Base-by-base conservation (phyloP, 1,140 invertebrate species). In the Lysiphlebus fabarum region DNA sequence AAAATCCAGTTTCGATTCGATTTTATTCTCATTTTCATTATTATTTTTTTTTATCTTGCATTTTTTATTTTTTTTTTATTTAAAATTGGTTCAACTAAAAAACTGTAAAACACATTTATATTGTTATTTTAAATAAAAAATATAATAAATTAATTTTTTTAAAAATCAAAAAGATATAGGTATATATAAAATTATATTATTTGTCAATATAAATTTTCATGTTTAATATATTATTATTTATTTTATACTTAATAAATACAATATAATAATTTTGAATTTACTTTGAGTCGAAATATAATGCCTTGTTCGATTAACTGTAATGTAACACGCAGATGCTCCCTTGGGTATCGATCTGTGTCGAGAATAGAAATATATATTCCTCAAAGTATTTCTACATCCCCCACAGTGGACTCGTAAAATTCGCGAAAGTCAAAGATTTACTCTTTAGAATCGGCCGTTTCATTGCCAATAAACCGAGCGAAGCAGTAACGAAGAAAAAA, bases 401-500 rank as follows among this genome's bases (percentile, higher is more conserved):
- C 49, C 49, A 51, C 49, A 36, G 49, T 51, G 49, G 51, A 34
- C 53, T 61, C 53, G 59, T 61, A 61, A 61, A 61, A 56, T 56
- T 38, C 48, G 53, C 53, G 37, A 51, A 26, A 51, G 50, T 40
- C 51, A 37, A 56, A 61, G 53, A 61, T 61, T 61, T 61, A 61
- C 59, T 61, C 47, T 10, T 9, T 48, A 34, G 59, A 45, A 61
- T 61, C 42, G 53, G 59, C 48, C 53, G 34, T 40, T 61, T 61
- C 53, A 61, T 61, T 56, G 53, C 38, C 59, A 61, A 61, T 61
- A 61, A 61, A 61, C 53, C 45, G 14, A 34, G 56, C 37, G 36
- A 34, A 48, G 9, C 38, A 17, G 50, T 17, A 42, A 44, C n/a
- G 33, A 34, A 11, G n/a, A 7, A 38, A 5, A 11, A 42, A 37